These are phyloP conservation scores for Drosophila melanosoma DNA, from an alignment of 2,888 invertebrate genomes.

Conservation along the genomic window DNA sequence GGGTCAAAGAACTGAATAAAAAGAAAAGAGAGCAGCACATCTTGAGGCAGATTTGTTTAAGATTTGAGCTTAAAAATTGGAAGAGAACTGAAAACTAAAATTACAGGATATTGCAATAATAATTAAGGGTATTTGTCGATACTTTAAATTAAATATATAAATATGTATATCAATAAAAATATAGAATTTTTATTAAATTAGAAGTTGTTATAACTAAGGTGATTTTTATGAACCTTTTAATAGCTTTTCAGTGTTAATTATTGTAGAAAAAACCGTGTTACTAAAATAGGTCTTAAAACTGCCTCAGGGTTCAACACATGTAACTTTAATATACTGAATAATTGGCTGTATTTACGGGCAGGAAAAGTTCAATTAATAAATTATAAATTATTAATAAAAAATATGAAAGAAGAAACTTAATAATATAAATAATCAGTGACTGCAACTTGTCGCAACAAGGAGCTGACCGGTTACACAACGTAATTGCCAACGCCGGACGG, in stretches of 20 bases:
- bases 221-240: background rate
- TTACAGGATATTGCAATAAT: background rate
- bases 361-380: conserved; percentile 68
- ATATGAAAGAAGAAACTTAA: conserved; percentile 57
- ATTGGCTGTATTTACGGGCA: conserved; percentile 37
- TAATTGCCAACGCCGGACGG: conserved; percentile 43
- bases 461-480: conserved; percentile 18
- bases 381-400: conserved; percentile 41
- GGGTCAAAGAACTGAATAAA: conserved; percentile 53
- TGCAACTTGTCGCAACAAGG: conserved; percentile 68
- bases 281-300: background rate
- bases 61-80: background rate
- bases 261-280: background rate
- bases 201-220: background rate
- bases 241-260: background rate
- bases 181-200: background rate
- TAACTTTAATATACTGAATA: conserved; percentile 34
- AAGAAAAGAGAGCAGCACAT: conserved; percentile 3
- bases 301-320: background rate
- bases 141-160: background rate
- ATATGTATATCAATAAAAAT: background rate
- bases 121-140: background rate
- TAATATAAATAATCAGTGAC: conserved; percentile 76
- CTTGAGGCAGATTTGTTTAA: background rate
- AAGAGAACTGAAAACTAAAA: background rate